A percentile compares a stretch with the other conserved stretches of the same genome.
Evolutionary conservation across 2,113 vertebrate genomes (phyloP).

Genomic region (Typhlomys cinereus): DNA sequence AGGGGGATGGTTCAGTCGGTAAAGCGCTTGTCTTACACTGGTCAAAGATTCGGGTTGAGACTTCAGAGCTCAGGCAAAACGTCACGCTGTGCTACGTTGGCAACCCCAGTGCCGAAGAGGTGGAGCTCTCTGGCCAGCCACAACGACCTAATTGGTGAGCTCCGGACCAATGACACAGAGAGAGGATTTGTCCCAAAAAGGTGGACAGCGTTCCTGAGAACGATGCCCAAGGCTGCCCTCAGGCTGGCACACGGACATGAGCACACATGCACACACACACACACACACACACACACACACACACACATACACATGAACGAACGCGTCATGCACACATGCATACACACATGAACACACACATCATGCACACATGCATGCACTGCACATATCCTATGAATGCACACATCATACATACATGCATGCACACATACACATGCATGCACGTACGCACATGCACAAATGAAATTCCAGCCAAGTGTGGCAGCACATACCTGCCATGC

Average conservation of each 20-base stretch:
- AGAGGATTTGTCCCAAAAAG: background rate
- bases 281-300: background rate
- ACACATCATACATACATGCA: too few species aligned
- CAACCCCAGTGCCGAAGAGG: too few species aligned
- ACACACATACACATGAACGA: too few species aligned
- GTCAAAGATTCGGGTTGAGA: background rate
- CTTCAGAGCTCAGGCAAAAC: too few species aligned
- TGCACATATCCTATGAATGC: too few species aligned
- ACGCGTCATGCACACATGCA: background rate
- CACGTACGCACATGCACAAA: background rate
- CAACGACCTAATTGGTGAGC: background rate
- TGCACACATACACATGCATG: background rate
- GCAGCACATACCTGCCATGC: background rate
- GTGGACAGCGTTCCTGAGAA: background rate
- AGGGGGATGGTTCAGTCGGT: background rate
- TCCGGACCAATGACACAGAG: background rate
- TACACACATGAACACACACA: background rate
- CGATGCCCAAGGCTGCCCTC: background rate
- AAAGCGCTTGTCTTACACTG: background rate
- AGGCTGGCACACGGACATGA: too few species aligned
- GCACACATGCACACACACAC: background rate
- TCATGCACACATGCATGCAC: background rate
- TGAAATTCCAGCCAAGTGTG: background rate
- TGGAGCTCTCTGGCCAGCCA: background rate
- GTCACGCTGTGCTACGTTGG: background rate